Evolutionary conservation across 2,113 vertebrate genomes (phyloP).

Genomic region (Melozone crissalis): DNA sequence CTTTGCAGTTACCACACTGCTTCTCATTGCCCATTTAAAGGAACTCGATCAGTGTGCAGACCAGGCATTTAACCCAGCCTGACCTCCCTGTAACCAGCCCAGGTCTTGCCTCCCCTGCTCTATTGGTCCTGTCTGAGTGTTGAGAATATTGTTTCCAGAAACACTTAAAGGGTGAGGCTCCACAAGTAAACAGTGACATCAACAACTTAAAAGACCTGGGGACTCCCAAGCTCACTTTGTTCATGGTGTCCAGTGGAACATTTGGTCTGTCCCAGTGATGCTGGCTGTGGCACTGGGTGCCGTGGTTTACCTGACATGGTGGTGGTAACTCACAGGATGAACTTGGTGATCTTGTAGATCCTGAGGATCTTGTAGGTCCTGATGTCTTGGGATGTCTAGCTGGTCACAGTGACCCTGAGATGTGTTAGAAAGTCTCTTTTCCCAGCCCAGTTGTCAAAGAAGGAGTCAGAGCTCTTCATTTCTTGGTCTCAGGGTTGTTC

Average conservation of each 20-base stretch:
- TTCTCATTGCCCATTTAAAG: neutral
- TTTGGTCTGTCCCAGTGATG: neutral
- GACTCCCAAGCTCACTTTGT: neutral
- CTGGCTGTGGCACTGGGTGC: neutral
- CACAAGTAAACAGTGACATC: neutral
- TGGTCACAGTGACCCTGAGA: no score
- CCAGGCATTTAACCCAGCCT: neutral
- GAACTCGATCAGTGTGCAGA: neutral
- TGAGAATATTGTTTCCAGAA: neutral
- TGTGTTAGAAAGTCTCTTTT: no score
- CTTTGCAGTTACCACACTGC: neutral
- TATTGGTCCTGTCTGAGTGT: neutral
- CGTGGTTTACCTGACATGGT: rapidly evolving
- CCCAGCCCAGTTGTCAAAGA: no score
- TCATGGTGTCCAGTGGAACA: neutral
- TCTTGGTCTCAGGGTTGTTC: no score
- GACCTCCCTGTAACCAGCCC: neutral
- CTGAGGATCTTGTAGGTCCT: neutral
- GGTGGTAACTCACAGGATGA: neutral
- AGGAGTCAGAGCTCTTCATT: no score
- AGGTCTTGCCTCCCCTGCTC: neutral
- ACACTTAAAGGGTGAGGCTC: neutral
- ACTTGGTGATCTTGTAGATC: neutral
- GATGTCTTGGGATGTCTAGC: no score
- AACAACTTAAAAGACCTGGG: neutral